Base-by-base conservation (phyloP, 2,888 invertebrate genomes). In the Litoditis marina region DNA sequence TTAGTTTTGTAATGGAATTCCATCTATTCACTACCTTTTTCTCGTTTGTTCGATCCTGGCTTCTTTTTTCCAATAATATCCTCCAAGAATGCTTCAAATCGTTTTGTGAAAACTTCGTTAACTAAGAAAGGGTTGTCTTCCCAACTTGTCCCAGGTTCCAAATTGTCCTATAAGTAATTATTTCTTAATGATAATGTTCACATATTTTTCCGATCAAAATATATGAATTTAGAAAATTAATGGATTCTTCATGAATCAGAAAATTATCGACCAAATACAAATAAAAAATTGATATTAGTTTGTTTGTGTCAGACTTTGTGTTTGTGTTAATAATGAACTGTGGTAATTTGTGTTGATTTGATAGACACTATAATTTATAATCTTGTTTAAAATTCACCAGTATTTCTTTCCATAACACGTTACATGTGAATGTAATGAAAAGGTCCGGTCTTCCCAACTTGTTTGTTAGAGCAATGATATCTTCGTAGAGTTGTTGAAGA, bases 351-450 rank as follows among this genome's bases (percentile, higher is more conserved):
- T n/a, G n/a, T n/a, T n/a, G n/a, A n/a, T n/a, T n/a, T n/a, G n/a
- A n/a, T n/a, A n/a, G n/a, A n/a, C n/a, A n/a, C n/a, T n/a, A n/a
- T 42, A 16, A 6, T 42, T 42, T 5, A 42, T 6, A 5, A 3
- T 4, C n/a, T 6, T 42, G n/a, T 19, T 42, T 42, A 19, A 19
- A 19, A 6, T 3, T 2, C 16, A 56, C 59, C 22, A 49, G 34
- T 11, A 54, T 57, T 44, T 58, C 57, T 1, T 27, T 34, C 63
- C 63, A 63, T 2, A n/a, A 13, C 1, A 52, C 53, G 31, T 52
- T 58, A 22, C 36, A 52, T 7, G 63, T 63, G 47, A 53, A 51
- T 0, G 63, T 63, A 11, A 63, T 53, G 54, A 58, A 63, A 5
- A 63, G 31, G 7, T 53, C 27, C 13, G 63, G 58, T 2, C 31